phyloP scores from a whole-genome alignment of 2,113 vertebrate genomes.

The Chaetura pelagica region DNA sequence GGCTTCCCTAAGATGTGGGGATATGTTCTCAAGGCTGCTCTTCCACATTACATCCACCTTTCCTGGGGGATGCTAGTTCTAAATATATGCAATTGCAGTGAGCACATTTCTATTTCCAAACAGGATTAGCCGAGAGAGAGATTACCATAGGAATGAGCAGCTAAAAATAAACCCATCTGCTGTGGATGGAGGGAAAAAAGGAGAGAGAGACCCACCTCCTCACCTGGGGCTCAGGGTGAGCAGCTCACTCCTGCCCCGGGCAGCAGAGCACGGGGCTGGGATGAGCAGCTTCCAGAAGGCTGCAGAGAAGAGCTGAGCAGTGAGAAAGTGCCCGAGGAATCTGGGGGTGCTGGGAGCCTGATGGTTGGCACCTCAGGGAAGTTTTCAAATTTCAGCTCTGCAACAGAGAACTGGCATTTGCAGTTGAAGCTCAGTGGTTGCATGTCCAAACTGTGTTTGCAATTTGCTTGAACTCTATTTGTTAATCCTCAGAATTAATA shows the following conservation, averaged over 20 bases:
- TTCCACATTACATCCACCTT: background rate
- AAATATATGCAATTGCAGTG: background rate
- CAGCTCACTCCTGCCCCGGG: background rate
- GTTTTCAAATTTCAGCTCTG: background rate
- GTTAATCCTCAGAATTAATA: background rate
- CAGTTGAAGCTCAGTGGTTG: background rate
- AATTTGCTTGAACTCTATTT: background rate
- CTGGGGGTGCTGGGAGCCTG: fast-evolving
- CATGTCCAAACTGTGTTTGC: background rate
- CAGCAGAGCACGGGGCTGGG: fast-evolving
- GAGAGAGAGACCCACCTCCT: background rate
- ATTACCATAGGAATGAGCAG: background rate
- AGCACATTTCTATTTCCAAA: background rate
- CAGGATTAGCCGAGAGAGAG: background rate
- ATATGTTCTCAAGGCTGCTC: background rate
- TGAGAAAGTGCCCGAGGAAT: background rate
- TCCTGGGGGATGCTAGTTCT: background rate
- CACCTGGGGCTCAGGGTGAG: fast-evolving
- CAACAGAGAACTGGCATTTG: background rate
- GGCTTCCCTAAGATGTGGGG: background rate
- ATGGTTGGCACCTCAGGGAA: background rate
- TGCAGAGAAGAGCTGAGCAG: background rate
- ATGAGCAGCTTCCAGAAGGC: background rate
- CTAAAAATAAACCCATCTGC: background rate
- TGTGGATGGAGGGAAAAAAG: background rate